Base-by-base conservation (phyloP, 2,113 vertebrate species). In the Baryphthengus martii region DNA sequence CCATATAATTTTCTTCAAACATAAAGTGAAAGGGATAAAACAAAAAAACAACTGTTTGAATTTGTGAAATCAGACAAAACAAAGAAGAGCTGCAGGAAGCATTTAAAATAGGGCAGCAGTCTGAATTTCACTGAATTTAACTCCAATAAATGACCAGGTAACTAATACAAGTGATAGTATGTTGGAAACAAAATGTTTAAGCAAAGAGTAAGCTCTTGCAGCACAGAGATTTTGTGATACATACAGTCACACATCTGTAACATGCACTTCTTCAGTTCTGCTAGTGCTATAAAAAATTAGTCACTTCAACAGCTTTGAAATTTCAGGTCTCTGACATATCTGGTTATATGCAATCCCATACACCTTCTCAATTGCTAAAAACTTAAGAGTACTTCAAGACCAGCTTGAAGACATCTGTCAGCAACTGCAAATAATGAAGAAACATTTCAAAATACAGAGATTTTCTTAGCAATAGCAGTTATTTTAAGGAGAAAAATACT, bases 1-100 rank as follows among this genome's bases (percentile, higher is more conserved):
- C 20, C 44, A 53, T 72, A 89, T 79, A 85, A 96, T 92, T 88
- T 96, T 91, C 81, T 91, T 47, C 44, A 93, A 89, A 89, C 44
- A 73, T 0, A 3, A 95, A 17, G 47, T 52, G 37, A 83, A 88
- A 77, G 40, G 29, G 45, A 79, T 72, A 50, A 67, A 75, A 39
- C 17, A 79, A 76, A 88, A 93, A 76, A 61, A 10, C 55, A 95
- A 73, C 52, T 35, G 18, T 81, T 92, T 59, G 77, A 91, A 66
- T 74, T 17, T 71, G 20, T 40, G 3, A 40, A 87, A 83, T 49
- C 59, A 78, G 83, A 77, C 16, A 85, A 94, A 95, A 24, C 8
- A 95, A 85, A 85, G n/a, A 91, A 74, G 39, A 85, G 49, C 11
- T 58, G 8, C 35, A 71, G 44, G 33, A 53, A 65, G 12, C 0